Evolutionary conservation across 2,797 vertebrate species (phyloP).

Genomic region (Diceros bicornis): DNA sequence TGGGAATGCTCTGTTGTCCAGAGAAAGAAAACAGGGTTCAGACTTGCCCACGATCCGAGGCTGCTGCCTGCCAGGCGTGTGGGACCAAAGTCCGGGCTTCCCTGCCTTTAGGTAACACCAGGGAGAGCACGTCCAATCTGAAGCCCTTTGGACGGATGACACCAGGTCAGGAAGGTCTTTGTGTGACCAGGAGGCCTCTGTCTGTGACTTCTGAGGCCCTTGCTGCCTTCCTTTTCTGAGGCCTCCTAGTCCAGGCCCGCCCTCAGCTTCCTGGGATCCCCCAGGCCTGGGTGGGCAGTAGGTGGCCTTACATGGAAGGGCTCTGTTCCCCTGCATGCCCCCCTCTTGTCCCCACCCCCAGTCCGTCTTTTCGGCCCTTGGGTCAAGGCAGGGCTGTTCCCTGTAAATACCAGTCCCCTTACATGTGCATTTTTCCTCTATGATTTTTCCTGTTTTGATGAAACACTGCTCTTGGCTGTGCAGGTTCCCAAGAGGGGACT

Average conservation of each 20-base stretch:
- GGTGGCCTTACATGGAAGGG: background rate
- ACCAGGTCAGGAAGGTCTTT: background rate
- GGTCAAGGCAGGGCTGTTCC: constrained; percentile 73
- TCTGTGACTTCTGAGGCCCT: background rate
- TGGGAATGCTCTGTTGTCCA: background rate
- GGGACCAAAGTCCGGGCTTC: background rate
- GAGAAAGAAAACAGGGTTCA: background rate
- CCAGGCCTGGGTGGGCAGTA: background rate
- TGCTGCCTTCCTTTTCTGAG: fast-evolving
- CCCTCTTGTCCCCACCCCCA: background rate
- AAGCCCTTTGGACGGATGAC: background rate
- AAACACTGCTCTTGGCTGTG: constrained; percentile 78
- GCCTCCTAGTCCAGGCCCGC: too few relatives aligned
- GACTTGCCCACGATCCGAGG: background rate
- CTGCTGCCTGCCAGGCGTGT: background rate
- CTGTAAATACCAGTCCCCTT: constrained; percentile 87
- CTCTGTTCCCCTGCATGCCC: background rate
- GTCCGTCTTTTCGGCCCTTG: background rate
- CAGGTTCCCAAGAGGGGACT: constrained; percentile 76
- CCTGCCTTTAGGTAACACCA: background rate
- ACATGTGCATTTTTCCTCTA: constrained; percentile 86
- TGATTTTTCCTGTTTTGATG: constrained; percentile 89
- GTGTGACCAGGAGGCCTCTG: fast-evolving
- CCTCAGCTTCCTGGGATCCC: background rate
- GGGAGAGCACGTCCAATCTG: background rate